Evolutionary conservation across 2,888 invertebrate species (phyloP), one percentile per base, ranked within the genome.

Genomic region (Aradus depressus): DNA sequence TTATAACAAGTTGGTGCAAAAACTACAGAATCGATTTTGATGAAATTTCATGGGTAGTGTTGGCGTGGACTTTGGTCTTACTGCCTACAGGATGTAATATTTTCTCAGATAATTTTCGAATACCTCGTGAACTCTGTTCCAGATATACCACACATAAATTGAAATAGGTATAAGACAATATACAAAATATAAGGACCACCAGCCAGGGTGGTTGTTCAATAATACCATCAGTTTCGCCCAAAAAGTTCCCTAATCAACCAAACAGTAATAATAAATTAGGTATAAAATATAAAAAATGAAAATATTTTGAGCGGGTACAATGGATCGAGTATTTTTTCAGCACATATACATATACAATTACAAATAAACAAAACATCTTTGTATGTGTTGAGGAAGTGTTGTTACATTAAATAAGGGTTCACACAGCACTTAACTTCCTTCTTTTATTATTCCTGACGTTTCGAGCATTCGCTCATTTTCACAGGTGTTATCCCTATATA

Each of bases 181-280:
- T 42, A 79, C 60, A 60, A 80, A 80, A 72, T 89, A 90, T 55
- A 82, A 65, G 44, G 80, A 79, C 87, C 87, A 88, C 74, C 79
- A 80, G 63, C 82, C 83, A 42, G 87, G 85, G 65, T 77, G 79
- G 72, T 86, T 78, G 72, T 84, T 82, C 68, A 83, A 79, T 52
- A 79, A 75, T 62, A 75, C 77, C 72, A 84, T 75, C 64, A 81
- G 66, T 56, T 79, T 78, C 60, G 84, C 84, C 82, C 84, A 86
- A 44, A 80, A 64, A n/a, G 82, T 75, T 64, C 72, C 72, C 77
- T 77, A 31, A 23, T 42, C 37, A 43, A 64, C 43, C 48, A 55
- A 50, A 25, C 22, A 45, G 25, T 37, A 49, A 35, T 37, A 18
- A 44, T 34, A 55, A n/a, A 52, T 41, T 14, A 50, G 8, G 35